Evolutionary conservation across 2,113 vertebrate species (phyloP), one percentile per base, ranked within the genome.

Genomic region (Lagenorhynchus albirostris): DNA sequence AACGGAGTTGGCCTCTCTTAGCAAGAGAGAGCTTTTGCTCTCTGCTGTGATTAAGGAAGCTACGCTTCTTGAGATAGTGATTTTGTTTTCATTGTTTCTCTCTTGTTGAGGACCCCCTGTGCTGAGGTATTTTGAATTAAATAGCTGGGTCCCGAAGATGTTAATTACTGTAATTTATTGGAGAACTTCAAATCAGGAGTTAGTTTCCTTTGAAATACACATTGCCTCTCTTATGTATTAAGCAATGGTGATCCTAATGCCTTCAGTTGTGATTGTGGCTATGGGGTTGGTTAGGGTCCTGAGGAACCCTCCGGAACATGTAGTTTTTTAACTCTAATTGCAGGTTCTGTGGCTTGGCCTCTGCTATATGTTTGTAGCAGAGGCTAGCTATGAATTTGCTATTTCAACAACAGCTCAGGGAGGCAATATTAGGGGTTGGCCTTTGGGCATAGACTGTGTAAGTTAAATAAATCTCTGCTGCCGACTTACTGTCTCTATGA

Each of bases 121-220:
- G 86, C 68, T 65, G 83, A 80, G 70, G 38, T 74, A 65, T 87
- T 91, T 94, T 90, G 91, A 91, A 81, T 97, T 96, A 87, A 95
- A 84, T 83, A 70, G 20, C 13, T 67, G 74, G 70, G 25, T 50
- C n/a, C 80, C 33, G 3, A 94, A 95, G 81, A 97, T 96, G 55
- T 83, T 96, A 94, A 88, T 94, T 91, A 84, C 74, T 89, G 12
- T 91, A 89, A 95, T 95, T 88, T 97, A 73, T 87, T 92, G 68
- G 87, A 33, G 80, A 96, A 91, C 53, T 88, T 67, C 26, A 31
- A 80, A 91, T 67, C 8, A 71, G 41, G 60, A 84, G 92, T 84
- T 85, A 8, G 26, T 95, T 96, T 90, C 67, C 70, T 95, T 77
- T 93, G 92, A 96, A 95, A 83, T 79, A 53, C 10, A 60, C 26